Evolutionary conservation across 2,797 vertebrate species (phyloP), one percentile per base, ranked within the genome.

Genomic region (Chaetodon trifasciatus): DNA sequence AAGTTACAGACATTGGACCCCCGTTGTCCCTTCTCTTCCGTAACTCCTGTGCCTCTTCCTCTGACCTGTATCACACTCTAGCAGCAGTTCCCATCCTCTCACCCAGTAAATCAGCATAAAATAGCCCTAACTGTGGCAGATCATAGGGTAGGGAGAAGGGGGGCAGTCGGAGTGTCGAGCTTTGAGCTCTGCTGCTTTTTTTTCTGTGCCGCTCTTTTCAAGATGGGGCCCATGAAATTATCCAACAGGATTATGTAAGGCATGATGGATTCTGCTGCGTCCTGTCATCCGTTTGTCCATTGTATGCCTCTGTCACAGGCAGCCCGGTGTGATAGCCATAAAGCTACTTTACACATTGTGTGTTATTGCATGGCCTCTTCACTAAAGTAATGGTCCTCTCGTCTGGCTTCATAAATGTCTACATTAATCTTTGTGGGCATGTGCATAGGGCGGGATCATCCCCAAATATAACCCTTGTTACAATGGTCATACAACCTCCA

Each of bases 51-150:
- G 53, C 69, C 72, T 24, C 69, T 73, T 60, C 73, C 65, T 57
- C 77, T 65, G 81, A 67, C 66, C 66, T 83, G 82, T 75, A 78
- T 64, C 80, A 53, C 83, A 76, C 71, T 74, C 75, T 71, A 83
- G 87, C 84, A 85, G 88, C n/a, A 40, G 80, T 95, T 96, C 93
- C 89, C 93, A 94, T 94, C 91, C 92, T 94, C 90, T 96, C 95
- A 96, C 88, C 94, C 94, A 93, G 94, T 96, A 97, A 96, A 97
- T 96, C 87, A 93, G 94, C 95, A 96, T 95, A 93, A 97, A 96
- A 96, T 96, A 93, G 93, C 93, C 91, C 93, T 92, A 91, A 93
- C 89, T 76, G 93, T 93, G 88, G 89, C 91, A 90, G 89, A 94
- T 96, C 89, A 94, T 85, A 88, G 90, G 67, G 85, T 35, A 0